Conservation (phyloP, 2,888 invertebrate genomes). For the Phalera bucephala region DNA sequence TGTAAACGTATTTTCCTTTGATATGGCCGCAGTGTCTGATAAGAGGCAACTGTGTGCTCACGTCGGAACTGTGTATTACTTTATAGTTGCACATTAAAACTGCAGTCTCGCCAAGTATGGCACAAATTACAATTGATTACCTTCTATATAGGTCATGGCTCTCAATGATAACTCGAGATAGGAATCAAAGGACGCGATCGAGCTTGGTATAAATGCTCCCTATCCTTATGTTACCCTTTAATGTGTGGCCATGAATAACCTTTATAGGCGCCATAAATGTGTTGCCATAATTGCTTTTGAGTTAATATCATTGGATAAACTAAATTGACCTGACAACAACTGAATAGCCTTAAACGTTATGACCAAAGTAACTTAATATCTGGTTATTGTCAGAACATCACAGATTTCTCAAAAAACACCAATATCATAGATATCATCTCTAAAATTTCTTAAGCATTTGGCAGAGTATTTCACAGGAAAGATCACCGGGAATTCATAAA, state of each 20-base stretch:
- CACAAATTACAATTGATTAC: constrained; percentile 63
- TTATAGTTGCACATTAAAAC: constrained; percentile 53
- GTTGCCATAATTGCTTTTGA: too few species aligned
- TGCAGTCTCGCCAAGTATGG: constrained; percentile 57
- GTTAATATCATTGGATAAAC: too few species aligned
- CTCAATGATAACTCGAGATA: constrained; percentile 50
- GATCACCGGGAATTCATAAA: too few species aligned
- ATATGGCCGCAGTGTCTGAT: constrained; percentile 64
- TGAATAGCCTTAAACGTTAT: too few species aligned
- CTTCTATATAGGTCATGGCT: constrained; percentile 63
- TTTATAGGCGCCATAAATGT: neutral
- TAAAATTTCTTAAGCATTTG: too few species aligned
- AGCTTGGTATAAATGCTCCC: constrained; percentile 16
- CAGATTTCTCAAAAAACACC: too few species aligned
- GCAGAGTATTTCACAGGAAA: too few species aligned
- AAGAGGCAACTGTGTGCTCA: constrained; percentile 51
- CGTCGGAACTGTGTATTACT: constrained; percentile 40
- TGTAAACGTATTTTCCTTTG: constrained; percentile 52
- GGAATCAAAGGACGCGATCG: constrained; percentile 49
- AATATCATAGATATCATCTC: too few species aligned
- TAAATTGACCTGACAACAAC: too few species aligned
- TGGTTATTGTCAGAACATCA: too few species aligned
- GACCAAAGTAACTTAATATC: too few species aligned
- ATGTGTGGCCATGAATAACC: neutral
- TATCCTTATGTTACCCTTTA: neutral